Evolutionary conservation across 2,888 invertebrate species (phyloP).

Genomic region (Branchellion lobata): DNA sequence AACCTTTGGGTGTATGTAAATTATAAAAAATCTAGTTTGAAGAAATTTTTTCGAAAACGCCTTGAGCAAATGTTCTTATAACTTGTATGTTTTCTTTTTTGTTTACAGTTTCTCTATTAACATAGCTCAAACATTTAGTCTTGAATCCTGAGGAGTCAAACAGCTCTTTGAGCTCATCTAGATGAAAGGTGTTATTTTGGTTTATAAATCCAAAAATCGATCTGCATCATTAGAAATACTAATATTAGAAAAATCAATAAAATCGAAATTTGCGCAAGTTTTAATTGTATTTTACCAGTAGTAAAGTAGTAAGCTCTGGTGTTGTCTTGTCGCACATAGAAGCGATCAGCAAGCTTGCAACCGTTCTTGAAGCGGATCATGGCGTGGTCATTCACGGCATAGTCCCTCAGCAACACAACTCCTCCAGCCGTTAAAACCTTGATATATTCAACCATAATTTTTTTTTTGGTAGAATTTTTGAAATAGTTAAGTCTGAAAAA

Average conservation of each 20-base stretch:
- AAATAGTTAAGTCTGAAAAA: too few relatives aligned
- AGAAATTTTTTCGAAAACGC: conserved; percentile 56
- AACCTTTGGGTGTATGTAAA: too few relatives aligned
- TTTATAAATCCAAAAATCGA: not conserved
- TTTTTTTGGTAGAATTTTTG: not conserved
- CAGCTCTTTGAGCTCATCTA: conserved; percentile 71
- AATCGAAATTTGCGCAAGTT: too few relatives aligned
- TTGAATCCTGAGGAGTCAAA: conserved; percentile 74
- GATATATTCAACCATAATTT: conserved; percentile 15
- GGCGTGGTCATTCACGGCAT: conserved; percentile 92
- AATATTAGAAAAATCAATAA: too few relatives aligned
- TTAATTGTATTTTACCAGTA: too few relatives aligned
- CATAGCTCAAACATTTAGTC: conserved; percentile 72
- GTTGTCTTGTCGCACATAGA: conserved; percentile 94
- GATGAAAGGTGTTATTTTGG: conserved; percentile 52
- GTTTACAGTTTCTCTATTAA: conserved; percentile 85
- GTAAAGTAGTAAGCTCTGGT: conserved; percentile 73
- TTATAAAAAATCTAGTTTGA: too few relatives aligned
- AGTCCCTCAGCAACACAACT: conserved; percentile 82
- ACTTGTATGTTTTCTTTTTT: conserved; percentile 87
- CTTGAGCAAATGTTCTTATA: conserved; percentile 88
- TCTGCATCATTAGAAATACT: not conserved
- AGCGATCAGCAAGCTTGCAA: conserved; percentile 84
- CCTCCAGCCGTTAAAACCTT: conserved; percentile 71
- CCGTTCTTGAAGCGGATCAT: conserved; percentile 89